Conservation (phyloP, 2,113 vertebrate species). For the Myiozetetes cayanensis region DNA sequence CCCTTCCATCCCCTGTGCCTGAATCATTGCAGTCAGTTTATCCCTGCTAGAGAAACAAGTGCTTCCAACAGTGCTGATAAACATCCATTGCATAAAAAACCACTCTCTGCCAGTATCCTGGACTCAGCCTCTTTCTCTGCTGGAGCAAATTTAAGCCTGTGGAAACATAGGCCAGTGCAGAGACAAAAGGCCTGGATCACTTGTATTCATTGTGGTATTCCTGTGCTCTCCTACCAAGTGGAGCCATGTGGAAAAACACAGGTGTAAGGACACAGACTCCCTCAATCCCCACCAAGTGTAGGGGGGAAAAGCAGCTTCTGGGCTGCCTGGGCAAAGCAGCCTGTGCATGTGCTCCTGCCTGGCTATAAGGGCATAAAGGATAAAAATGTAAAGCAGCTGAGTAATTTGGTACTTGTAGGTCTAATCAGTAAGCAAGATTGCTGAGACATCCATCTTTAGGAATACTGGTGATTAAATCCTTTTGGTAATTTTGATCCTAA, state of each 20-base stretch:
- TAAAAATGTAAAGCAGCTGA: not conserved
- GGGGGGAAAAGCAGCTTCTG: not conserved
- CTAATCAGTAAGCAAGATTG: not conserved
- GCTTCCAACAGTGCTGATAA: not conserved
- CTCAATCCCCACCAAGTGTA: rapidly evolving
- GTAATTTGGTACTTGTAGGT: not conserved
- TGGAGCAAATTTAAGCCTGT: not conserved
- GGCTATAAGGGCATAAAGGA: rapidly evolving
- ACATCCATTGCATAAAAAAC: not conserved
- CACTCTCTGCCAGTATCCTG: not conserved
- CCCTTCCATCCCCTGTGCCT: not conserved
- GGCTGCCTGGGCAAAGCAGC: not conserved
- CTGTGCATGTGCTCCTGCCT: not conserved
- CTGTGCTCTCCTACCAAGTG: rapidly evolving
- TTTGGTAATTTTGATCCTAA: not conserved
- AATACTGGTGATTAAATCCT: not conserved
- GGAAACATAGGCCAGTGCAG: rapidly evolving
- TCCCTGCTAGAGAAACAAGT: not conserved
- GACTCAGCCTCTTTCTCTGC: not conserved
- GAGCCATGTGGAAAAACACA: not conserved
- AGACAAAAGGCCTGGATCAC: not conserved
- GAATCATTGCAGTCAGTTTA: not conserved
- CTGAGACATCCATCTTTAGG: not conserved
- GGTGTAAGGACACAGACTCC: not conserved
- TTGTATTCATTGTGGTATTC: not conserved